These are phyloP conservation scores for Notodonta dromedarius DNA, from an alignment of 2,888 invertebrate species.

Conservation along the genomic window DNA sequence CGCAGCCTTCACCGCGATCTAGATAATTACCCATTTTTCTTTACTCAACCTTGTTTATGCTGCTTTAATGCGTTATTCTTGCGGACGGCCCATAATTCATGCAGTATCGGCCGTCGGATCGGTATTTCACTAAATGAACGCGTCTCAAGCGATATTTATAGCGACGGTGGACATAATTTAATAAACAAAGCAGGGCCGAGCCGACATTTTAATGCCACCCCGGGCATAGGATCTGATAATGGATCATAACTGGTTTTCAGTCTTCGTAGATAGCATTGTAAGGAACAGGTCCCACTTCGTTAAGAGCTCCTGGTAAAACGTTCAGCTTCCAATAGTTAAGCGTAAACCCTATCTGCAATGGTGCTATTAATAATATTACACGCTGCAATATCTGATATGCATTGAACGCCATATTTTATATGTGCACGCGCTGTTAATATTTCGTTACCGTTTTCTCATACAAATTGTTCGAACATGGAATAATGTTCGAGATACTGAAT, in stretches of 20 bases:
- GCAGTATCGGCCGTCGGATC: conserved; percentile 74
- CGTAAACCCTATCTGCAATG: conserved; percentile 68
- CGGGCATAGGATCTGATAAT: conserved; percentile 80
- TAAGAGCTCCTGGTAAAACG: conserved; percentile 76
- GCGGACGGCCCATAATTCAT: conserved; percentile 76
- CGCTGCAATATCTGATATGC: conserved; percentile 70
- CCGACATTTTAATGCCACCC: conserved; percentile 80
- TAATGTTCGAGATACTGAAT: conserved; percentile 20
- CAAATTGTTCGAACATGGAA: conserved; percentile 32
- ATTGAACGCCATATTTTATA: conserved; percentile 52
- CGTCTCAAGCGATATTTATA: conserved; percentile 75
- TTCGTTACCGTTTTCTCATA: conserved; percentile 36
- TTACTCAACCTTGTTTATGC: conserved; percentile 59
- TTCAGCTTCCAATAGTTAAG: conserved; percentile 55
- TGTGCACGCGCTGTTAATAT: conserved; percentile 37
- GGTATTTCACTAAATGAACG: conserved; percentile 82
- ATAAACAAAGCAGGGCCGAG: conserved; percentile 81
- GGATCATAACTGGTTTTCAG: conserved; percentile 79
- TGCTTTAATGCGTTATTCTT: conserved; percentile 67
- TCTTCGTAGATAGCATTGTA: conserved; percentile 80
- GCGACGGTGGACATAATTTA: conserved; percentile 81
- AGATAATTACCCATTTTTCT: conserved; percentile 64
- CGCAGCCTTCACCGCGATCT: conserved; percentile 51
- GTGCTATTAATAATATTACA: conserved; percentile 76
- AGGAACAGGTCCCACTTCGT: conserved; percentile 76